A percentile compares a stretch with the other conserved stretches of the same genome.
Evolutionary conservation across 2,888 invertebrate genomes (phyloP).

Genomic region (Halictus ligatus): DNA sequence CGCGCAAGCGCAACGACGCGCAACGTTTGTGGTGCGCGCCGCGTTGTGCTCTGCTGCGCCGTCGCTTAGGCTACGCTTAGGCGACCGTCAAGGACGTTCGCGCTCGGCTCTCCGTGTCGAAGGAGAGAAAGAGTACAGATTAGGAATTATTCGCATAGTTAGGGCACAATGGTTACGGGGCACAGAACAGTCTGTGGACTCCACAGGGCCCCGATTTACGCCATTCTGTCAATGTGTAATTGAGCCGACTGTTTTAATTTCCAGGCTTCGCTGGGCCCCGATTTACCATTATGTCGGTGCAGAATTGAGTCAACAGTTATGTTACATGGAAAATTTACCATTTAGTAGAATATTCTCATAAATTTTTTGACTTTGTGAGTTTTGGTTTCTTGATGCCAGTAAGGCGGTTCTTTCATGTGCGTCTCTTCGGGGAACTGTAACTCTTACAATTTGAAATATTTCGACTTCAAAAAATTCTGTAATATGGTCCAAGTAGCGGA

Average conservation of each 20-base stretch:
- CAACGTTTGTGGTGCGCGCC: constrained; percentile 54
- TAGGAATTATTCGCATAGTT: constrained; percentile 25
- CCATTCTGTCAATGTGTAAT: not conserved
- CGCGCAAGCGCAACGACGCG: constrained; percentile 61
- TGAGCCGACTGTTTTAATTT: not conserved
- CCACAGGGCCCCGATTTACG: not conserved
- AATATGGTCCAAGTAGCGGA: too few species aligned
- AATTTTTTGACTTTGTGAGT: too few species aligned
- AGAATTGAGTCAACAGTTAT: not conserved
- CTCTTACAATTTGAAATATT: too few species aligned
- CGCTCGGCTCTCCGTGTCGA: constrained; percentile 39
- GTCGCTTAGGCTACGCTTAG: constrained; percentile 41
- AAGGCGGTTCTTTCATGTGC: too few species aligned
- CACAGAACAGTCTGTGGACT: not conserved
- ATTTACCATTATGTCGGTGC: too few species aligned
- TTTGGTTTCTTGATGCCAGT: too few species aligned
- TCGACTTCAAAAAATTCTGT: too few species aligned
- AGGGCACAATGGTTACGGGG: not conserved
- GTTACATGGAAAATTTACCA: too few species aligned
- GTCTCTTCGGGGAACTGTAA: too few species aligned
- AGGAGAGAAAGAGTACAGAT: constrained; percentile 28
- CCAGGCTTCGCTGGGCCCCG: too few species aligned
- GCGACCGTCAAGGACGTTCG: constrained; percentile 66
- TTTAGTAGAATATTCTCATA: too few species aligned
- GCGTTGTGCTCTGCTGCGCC: constrained; percentile 42